phyloP scores from a whole-genome alignment of 2,888 invertebrate genomes.

The Pristionchus japonicus region DNA sequence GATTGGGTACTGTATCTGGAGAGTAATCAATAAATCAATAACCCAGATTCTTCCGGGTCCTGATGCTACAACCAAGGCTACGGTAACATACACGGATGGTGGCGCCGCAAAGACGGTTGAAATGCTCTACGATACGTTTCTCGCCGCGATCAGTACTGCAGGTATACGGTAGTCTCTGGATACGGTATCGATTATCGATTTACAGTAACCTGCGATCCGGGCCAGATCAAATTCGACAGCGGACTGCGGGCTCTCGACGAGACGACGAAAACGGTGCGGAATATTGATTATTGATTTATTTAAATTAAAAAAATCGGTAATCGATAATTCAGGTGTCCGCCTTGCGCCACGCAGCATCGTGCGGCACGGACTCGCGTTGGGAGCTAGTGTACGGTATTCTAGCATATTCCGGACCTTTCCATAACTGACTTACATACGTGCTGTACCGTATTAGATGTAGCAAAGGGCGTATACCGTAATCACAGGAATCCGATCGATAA shows the following conservation, averaged over 20 bases:
- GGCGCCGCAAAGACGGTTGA: not conserved
- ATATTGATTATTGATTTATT: not conserved
- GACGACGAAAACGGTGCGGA: not conserved
- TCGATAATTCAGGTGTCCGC: not conserved
- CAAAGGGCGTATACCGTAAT: not conserved
- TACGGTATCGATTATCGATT: not conserved
- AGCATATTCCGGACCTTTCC: too few species aligned
- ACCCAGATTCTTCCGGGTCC: not conserved
- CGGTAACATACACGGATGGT: not conserved
- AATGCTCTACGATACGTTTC: not conserved
- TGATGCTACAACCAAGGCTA: not conserved
- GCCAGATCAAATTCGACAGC: not conserved
- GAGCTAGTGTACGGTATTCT: not conserved
- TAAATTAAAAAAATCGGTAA: not conserved
- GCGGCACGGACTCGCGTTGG: not conserved
- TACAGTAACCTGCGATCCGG: constrained; percentile 12
- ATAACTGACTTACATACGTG: too few species aligned
- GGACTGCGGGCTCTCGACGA: not conserved
- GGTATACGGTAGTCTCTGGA: not conserved
- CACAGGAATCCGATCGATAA: not conserved
- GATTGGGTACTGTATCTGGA: too few species aligned
- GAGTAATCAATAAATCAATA: not conserved
- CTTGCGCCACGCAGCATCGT: not conserved
- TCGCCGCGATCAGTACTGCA: not conserved
- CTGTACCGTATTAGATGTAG: too few species aligned